Conservation (phyloP, 2,888 invertebrate species). For the Drosophila trichaetosa region DNA sequence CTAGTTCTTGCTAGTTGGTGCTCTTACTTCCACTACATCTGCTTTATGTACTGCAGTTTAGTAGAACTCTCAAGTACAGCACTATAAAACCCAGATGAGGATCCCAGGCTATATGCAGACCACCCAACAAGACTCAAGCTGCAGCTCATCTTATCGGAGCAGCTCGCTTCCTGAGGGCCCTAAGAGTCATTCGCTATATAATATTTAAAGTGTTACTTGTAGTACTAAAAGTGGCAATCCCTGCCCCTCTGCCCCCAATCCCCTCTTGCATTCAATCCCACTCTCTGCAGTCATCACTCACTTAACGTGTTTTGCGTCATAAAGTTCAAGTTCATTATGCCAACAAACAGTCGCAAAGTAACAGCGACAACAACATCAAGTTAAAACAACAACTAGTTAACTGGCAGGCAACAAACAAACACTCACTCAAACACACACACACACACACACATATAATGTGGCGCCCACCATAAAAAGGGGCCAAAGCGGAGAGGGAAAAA, state of each 20-base stretch:
- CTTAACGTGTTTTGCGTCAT: conserved; percentile 79
- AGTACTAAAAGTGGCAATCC: conserved; percentile 20
- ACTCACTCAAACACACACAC: conserved; percentile 26
- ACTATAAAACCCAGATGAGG: conserved; percentile 34
- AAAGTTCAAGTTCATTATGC: conserved; percentile 79
- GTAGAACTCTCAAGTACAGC: conserved; percentile 22
- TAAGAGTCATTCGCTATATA: conserved; percentile 27
- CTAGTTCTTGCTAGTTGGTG: background rate
- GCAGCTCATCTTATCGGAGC: conserved; percentile 9
- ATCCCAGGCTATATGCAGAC: background rate
- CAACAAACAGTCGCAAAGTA: conserved; percentile 28
- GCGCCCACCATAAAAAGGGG: conserved; percentile 41
- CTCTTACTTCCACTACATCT: conserved; percentile 21
- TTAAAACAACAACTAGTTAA: conserved; percentile 51
- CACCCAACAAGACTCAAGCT: conserved; percentile 15
- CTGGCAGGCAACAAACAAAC: conserved; percentile 25
- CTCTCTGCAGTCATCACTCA: conserved; percentile 58
- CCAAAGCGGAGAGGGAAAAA: conserved; percentile 21
- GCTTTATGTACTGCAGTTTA: conserved; percentile 49
- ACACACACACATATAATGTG: conserved; percentile 8
- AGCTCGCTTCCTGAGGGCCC: conserved; percentile 31
- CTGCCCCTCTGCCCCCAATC: background rate
- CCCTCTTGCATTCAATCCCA: background rate
- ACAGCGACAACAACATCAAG: conserved; percentile 45
- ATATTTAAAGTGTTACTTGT: conserved; percentile 51